These are phyloP conservation scores for Sminthurides aquaticus DNA, from an alignment of 2,888 invertebrate species.

Conservation along the genomic window DNA sequence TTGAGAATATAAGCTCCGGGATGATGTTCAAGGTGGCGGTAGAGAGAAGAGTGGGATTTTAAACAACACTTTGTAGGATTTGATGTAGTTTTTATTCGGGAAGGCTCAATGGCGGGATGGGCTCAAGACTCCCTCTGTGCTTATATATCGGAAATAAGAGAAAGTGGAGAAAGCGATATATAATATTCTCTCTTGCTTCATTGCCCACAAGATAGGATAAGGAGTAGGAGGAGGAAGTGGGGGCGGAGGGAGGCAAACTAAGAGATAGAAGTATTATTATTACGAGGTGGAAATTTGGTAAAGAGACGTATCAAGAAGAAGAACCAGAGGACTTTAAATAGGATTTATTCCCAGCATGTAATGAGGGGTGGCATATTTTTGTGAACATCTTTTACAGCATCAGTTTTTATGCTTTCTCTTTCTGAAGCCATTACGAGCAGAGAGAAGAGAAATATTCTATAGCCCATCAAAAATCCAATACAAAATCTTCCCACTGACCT, in stretches of 20 bases:
- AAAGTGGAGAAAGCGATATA: too few relatives aligned
- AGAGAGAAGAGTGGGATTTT: neutral
- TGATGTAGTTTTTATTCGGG: neutral
- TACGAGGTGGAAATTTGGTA: neutral
- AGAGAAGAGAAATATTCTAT: too few relatives aligned
- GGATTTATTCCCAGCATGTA: neutral
- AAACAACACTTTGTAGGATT: neutral
- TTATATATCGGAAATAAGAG: too few relatives aligned
- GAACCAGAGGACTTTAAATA: neutral
- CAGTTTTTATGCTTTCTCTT: neutral
- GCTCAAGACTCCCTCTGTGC: too few relatives aligned
- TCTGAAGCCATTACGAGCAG: too few relatives aligned
- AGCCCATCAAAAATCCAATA: neutral
- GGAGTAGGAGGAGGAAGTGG: neutral
- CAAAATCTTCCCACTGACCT: too few relatives aligned
- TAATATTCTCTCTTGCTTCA: neutral
- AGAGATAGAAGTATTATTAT: neutral
- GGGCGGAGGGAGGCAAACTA: too few relatives aligned
- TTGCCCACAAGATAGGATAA: neutral
- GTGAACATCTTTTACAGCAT: neutral
- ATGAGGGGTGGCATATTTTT: neutral
- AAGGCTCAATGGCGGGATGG: too few relatives aligned
- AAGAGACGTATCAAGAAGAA: neutral
- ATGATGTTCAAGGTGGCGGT: neutral
- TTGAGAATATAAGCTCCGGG: neutral